These are phyloP conservation scores for Bufotes viridis DNA, from an alignment of 2,797 vertebrate genomes.

Conservation along the genomic window DNA sequence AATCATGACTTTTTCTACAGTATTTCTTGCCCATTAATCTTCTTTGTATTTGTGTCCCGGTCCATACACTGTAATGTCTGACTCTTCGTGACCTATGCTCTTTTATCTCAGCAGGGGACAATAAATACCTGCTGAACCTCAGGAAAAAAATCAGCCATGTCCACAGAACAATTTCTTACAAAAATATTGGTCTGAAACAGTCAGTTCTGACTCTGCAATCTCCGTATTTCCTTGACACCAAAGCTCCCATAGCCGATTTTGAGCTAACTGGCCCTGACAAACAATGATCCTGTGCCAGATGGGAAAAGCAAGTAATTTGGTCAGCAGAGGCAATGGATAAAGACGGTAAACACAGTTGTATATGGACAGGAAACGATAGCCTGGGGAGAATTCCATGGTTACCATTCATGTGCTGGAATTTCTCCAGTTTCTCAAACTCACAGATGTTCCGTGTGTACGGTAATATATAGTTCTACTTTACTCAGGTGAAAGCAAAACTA, in stretches of 20 bases:
- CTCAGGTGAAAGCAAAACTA: neutral
- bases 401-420: neutral
- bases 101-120: neutral
- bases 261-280: conserved; percentile 28
- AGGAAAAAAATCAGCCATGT: neutral
- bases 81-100: neutral
- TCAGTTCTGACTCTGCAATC: conserved; percentile 10
- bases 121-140: conserved; percentile 1
- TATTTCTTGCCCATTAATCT: neutral
- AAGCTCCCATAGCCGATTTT: conserved; percentile 35
- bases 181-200: conserved; percentile 5
- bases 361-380: conserved; percentile 16
- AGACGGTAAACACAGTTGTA: conserved; percentile 14
- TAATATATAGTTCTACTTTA: neutral
- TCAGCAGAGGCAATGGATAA: conserved; percentile 41
- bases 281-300: conserved; percentile 19
- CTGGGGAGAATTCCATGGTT: conserved; percentile 8
- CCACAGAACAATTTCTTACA: neutral
- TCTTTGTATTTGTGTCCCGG: neutral
- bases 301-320: conserved; percentile 49
- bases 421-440: neutral
- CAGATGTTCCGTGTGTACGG: neutral
- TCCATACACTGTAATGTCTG: neutral
- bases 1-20: neutral
- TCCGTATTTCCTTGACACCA: neutral